Conservation (phyloP, 2,888 invertebrate genomes). For the Ochropleura plecta region DNA sequence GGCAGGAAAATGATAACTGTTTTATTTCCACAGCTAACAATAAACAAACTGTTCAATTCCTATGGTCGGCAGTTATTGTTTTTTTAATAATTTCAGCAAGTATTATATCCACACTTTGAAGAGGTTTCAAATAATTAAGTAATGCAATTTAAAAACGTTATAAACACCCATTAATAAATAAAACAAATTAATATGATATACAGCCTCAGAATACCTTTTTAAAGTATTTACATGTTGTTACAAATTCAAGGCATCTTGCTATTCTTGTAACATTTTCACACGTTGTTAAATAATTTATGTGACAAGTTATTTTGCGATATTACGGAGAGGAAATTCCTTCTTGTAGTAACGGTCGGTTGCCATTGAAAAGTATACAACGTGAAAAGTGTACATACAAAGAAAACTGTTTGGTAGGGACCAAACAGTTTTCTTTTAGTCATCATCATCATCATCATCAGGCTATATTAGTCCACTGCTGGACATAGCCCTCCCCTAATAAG, state of each 20-base stretch:
- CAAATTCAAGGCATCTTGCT: constrained; percentile 26
- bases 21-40: too few relatives aligned
- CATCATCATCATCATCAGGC: too few relatives aligned
- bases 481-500: too few relatives aligned
- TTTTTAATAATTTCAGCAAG: too few relatives aligned
- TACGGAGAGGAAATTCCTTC: constrained; percentile 31
- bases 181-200: constrained; percentile 14
- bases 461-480: too few relatives aligned
- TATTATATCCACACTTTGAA: background rate
- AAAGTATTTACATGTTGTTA: constrained; percentile 33
- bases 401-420: too few relatives aligned
- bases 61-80: too few relatives aligned
- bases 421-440: background rate
- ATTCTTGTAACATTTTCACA: constrained; percentile 35
- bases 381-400: too few relatives aligned
- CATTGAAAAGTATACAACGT: background rate
- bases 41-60: too few relatives aligned
- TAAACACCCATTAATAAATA: too few relatives aligned
- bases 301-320: constrained; percentile 34
- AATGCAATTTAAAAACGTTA: too few relatives aligned
- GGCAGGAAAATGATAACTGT: too few relatives aligned
- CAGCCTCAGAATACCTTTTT: background rate
- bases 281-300: constrained; percentile 43
- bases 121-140: background rate
- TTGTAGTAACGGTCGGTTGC: background rate